Evolutionary conservation across 2,888 invertebrate species (phyloP), one percentile per base, ranked within the genome.

Genomic region (Pharmacophagus antenor): DNA sequence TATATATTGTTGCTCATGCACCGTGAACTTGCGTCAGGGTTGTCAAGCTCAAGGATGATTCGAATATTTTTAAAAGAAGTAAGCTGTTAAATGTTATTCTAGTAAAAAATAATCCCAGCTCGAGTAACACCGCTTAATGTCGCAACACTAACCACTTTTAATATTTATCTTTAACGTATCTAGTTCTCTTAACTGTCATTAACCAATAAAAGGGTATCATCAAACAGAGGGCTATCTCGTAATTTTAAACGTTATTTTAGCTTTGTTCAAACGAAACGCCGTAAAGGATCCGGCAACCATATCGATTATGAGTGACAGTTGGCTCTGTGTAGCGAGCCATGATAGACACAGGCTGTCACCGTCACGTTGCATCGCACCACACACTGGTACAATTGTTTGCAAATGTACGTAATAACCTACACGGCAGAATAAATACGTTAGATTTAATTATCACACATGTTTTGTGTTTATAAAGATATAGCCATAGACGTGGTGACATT

Each of bases 1-100:
- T 20, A 50, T 31, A 56, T 15, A 60, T 37, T 56, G 25, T 41
- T 25, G 46, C 20, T 50, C 51, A 55, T 60, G 49, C 59, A 48
- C 59, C 42, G 17, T 37, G 12, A 54, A 17, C 21, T 54, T 18
- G 12, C 31, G 10, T 17, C 44, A 54, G 59, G 59, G 59, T 42
- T 54, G 49, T 15, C 27, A 8, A n/a, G 17, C 17, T 4, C 17
- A 42, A 17, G 17, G 2, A 42, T 42, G 15, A 7, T 17, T 4
- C 42, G 42, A 2, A 27, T n/a, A n/a, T 31, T 31, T 31, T 31
- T 12, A 15, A 12, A 3, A 31, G 10, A 31, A 31, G 15, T 10
- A 27, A 10, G 27, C 10, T 10, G 2, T 31, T 12, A 31, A 31
- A n/a, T 10, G 10, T 12, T 31, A 12, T 1, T 12, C 31, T 12